Base-by-base conservation (phyloP, 2,113 vertebrate species). In the Tiliqua scincoides region DNA sequence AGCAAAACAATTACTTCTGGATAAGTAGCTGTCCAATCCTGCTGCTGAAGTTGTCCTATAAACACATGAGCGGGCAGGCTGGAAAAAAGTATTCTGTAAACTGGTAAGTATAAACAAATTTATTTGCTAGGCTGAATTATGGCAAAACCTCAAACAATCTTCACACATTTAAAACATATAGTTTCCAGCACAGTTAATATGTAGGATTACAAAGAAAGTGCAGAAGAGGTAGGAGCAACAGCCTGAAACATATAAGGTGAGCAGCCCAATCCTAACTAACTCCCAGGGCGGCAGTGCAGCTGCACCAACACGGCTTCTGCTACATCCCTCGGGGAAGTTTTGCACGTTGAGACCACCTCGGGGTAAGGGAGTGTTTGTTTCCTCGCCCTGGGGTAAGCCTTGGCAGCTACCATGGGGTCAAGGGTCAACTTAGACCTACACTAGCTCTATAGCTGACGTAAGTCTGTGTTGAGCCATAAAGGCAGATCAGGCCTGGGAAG, bases 41-140 rank as follows among this genome's bases (percentile, higher is more conserved):
- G 35, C 65, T 85, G 62, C 75, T 70, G 30, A 68, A 37, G 71
- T 84, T 48, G 63, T 37, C 63, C 48, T 85, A 76, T 37, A 85
- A 78, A 77, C 30, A 54, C 43, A 68, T 37, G 21, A 77, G 48
- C n/a, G 27, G 32, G 63, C 62, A 85, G 52, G 48, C 25, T n/a
- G 74, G 27, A 4, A n/a, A 62, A 57, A 62, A n/a, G 52, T 40
- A 23, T 57, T 59, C 37, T 84, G 43, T 21, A 72, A 72, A 52
- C 10, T 72, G 57, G 40, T 30, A 32, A 62, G 12, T 62, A 6
- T 25, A 79, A 70, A 61, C 4, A 85, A 32, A 30, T n/a, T 48
- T 79, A 54, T 72, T 40, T 62, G 77, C 21, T 63, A 62, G 30
- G 32, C 18, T 17, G 68, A 79, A 2, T 32, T 59, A 54, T 21